phyloP scores from a whole-genome alignment of 2,797 vertebrate genomes.

The Manis pentadactyla region DNA sequence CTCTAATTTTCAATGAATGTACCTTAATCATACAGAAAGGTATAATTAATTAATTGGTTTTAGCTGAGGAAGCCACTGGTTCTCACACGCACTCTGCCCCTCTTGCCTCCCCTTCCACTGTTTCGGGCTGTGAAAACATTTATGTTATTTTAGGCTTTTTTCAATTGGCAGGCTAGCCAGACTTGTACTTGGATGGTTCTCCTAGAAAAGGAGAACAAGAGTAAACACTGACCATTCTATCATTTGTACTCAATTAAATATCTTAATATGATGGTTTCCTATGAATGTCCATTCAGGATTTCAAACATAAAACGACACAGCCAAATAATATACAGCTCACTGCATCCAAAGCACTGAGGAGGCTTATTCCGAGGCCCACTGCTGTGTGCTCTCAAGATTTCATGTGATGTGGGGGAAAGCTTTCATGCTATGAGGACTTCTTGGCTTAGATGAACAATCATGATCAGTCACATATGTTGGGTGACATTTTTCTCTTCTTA shows the following conservation, averaged over 20 bases:
- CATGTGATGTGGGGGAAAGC: slow-evolving; percentile 52
- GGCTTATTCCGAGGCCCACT: background rate
- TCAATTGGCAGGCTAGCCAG: background rate
- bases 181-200: background rate
- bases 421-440: slow-evolving; percentile 52
- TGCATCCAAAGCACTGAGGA: background rate
- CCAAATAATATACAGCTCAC: background rate
- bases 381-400: slow-evolving; percentile 32
- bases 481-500: slow-evolving; percentile 72
- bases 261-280: background rate
- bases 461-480: slow-evolving; percentile 48
- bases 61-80: slow-evolving; percentile 14
- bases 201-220: background rate
- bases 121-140: background rate
- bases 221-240: background rate
- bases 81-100: background rate
- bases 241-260: background rate
- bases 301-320: background rate
- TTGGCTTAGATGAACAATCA: slow-evolving; percentile 68
- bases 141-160: background rate
- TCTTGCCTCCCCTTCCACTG: background rate
- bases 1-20: slow-evolving; percentile 46
- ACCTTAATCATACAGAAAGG: slow-evolving; percentile 31
- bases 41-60: slow-evolving; percentile 47
- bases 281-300: background rate